These are phyloP conservation scores for Austrofundulus limnaeus DNA, from an alignment of 2,113 vertebrate species.

Conservation along the genomic window DNA sequence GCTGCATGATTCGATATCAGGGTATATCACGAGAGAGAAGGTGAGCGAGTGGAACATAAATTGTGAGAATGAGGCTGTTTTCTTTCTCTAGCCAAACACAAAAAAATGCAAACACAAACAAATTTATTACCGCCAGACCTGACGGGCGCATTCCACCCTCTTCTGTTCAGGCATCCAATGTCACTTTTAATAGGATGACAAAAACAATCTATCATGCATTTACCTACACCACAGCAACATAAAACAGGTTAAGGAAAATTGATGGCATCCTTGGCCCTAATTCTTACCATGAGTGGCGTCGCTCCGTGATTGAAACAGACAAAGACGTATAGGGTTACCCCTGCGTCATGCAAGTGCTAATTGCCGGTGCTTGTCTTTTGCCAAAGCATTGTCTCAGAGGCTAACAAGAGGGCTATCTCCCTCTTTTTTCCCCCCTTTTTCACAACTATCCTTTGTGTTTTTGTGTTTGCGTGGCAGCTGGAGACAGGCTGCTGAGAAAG, in stretches of 20 bases:
- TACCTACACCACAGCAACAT: constrained; percentile 87
- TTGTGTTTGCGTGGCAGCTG: constrained; percentile 84
- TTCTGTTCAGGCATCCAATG: constrained; percentile 73
- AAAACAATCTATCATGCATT: constrained; percentile 90
- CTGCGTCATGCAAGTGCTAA: constrained; percentile 87
- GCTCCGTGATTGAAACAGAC: constrained; percentile 91
- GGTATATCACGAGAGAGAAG: constrained; percentile 37
- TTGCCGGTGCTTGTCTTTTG: constrained; percentile 92
- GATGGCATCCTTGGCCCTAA: constrained; percentile 91
- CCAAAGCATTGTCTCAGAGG: constrained; percentile 89
- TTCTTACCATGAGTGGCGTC: constrained; percentile 85
- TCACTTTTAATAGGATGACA: constrained; percentile 93
- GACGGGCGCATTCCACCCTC: constrained; percentile 77
- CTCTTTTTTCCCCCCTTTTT: constrained; percentile 57
- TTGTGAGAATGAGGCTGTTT: constrained; percentile 21
- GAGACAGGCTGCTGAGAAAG: constrained; percentile 86
- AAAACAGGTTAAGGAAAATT: constrained; percentile 93
- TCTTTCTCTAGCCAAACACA: constrained; percentile 18
- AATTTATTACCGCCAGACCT: constrained; percentile 24
- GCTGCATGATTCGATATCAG: constrained; percentile 50
- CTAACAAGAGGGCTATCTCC: constrained; percentile 85
- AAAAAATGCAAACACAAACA: constrained; percentile 31
- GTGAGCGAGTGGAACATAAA: constrained; percentile 37
- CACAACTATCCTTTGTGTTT: constrained; percentile 72
- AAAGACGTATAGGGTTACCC: constrained; percentile 94